A percentile compares a stretch with the other conserved stretches of the same genome.
These are phyloP conservation scores for Microvelia longipes DNA, from an alignment of 1,140 invertebrate species.

Conservation along the genomic window DNA sequence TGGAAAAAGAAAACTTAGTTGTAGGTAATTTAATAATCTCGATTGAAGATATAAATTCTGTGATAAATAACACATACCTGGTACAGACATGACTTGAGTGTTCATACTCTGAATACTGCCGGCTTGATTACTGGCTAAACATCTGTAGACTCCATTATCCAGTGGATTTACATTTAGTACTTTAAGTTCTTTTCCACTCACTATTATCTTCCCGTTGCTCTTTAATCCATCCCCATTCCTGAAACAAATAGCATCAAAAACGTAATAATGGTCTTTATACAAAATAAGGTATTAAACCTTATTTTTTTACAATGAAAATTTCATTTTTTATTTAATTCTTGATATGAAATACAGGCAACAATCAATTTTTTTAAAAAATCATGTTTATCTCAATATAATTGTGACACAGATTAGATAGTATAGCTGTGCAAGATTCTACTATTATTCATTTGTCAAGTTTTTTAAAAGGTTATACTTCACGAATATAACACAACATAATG, in stretches of 20 bases:
- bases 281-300: background rate
- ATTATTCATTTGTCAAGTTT: too few relatives aligned
- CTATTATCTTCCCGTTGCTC: slow-evolving; percentile 11
- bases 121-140: slow-evolving; percentile 46
- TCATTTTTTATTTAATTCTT: background rate
- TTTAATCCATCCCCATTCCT: slow-evolving; percentile 15
- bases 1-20: too few relatives aligned
- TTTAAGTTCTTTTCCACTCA: slow-evolving; percentile 3
- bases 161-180: slow-evolving; percentile 33
- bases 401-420: background rate
- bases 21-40: too few relatives aligned
- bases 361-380: background rate
- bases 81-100: slow-evolving; percentile 38
- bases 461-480: too few relatives aligned
- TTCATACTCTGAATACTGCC: slow-evolving; percentile 39
- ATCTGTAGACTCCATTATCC: slow-evolving; percentile 57
- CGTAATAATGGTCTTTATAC: background rate
- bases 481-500: too few relatives aligned
- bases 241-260: background rate
- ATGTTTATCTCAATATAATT: background rate
- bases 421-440: too few relatives aligned
- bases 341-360: background rate
- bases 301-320: background rate
- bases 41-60: too few relatives aligned
- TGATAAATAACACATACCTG: too few relatives aligned